Base-by-base conservation (phyloP, 2,888 invertebrate species). In the Lepetodrilus schrolli region DNA sequence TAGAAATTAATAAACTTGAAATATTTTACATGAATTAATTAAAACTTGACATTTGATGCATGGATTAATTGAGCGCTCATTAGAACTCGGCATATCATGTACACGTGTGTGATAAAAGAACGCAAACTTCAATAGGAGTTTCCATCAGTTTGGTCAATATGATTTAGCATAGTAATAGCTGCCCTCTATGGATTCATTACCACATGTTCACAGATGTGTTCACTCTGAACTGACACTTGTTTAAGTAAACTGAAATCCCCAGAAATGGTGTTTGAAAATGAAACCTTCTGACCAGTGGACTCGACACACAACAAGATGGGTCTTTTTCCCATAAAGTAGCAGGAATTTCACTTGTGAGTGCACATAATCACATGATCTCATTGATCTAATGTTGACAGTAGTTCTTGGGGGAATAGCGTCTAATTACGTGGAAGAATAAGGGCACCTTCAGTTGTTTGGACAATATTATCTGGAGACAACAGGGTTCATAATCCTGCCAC, bases 321-420 rank as follows among this genome's bases (percentile, higher is more conserved):
- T 34, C 34, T 30, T n/a, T 17, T 30, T 58, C n/a, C n/a, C 34
- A 58, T 34, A 58, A 58, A 30, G 4, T 7, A 58, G 58, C 26
- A 58, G 30, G 26, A 58, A 58, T 58, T 58, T 58, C 58, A 58
- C 58, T 34, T 30, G 58, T 58, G 26, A 30, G 30, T 58, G 34
- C 58, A 10, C 58, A 58, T n/a, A n/a, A 26, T 17, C 17, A 30
- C 58, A 58, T 58, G 58, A 58, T 58, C 23, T 30, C 26, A 17
- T 58, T n/a, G 58, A 58, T 58, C 58, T 58, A n/a, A 13, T 58
- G 58, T 58, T 58, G 58, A 58, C 58, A 58, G 26, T 58, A 34
- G 58, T 58, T 58, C 58, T 58, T 58, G 58, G 34, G 58, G 58
- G 58, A 58, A 58, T 58, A 58, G 26, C 34, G 58, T 58, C 58